Evolutionary conservation across 1,140 invertebrate species (phyloP).

Genomic region (Sinonovacula constricta): DNA sequence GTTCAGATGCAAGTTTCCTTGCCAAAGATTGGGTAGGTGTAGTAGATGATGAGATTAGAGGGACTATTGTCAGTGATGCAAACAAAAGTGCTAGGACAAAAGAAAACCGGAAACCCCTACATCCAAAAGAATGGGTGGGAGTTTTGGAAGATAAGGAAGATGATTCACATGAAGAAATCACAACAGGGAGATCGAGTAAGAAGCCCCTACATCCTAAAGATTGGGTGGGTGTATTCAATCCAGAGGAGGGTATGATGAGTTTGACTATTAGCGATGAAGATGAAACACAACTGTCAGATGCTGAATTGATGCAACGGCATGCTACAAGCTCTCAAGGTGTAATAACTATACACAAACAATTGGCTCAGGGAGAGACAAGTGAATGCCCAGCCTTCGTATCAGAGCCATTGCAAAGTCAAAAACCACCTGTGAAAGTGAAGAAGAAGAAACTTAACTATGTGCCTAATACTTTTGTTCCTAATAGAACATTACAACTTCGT

Average conservation of each 20-base stretch:
- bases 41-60: too few species aligned
- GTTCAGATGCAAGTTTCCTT: too few species aligned
- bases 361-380: neutral
- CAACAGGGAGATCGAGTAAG: neutral
- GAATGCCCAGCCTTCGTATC: neutral
- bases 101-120: too few species aligned
- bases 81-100: too few species aligned
- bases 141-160: too few species aligned
- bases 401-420: neutral
- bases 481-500: slow-evolving; percentile 63
- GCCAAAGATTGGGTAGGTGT: too few species aligned
- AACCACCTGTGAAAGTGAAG: slow-evolving; percentile 19
- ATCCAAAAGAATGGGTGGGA: too few species aligned
- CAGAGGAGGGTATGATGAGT: neutral
- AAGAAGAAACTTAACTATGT: slow-evolving; percentile 60
- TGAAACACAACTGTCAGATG: neutral
- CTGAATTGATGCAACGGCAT: neutral
- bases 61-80: too few species aligned
- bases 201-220: slow-evolving; percentile 42
- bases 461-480: slow-evolving; percentile 66
- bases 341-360: neutral
- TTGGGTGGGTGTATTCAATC: slow-evolving; percentile 36
- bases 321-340: neutral
- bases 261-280: neutral
- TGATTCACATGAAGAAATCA: too few species aligned